phyloP scores from a whole-genome alignment of 1,140 invertebrate genomes.

The Asbolus verrucosus region DNA sequence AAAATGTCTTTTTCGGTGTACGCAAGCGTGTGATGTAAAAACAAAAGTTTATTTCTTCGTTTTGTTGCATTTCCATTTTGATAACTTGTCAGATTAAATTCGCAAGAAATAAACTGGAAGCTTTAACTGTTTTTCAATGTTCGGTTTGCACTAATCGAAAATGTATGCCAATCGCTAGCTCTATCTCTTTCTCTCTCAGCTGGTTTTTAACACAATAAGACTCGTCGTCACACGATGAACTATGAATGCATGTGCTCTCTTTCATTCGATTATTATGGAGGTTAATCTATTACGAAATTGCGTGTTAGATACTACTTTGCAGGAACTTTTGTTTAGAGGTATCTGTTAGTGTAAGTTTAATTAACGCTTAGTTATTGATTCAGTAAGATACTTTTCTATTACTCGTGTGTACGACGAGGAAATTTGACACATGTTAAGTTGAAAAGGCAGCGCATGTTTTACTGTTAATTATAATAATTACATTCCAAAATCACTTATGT shows the following conservation, averaged over 20 bases:
- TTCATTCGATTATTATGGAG: too few relatives aligned
- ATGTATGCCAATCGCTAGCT: slow-evolving; percentile 63
- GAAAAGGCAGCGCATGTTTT: background rate
- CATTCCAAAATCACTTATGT: too few relatives aligned
- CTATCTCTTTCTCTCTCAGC: slow-evolving; percentile 62
- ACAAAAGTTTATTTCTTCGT: slow-evolving; percentile 51
- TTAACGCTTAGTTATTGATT: too few relatives aligned
- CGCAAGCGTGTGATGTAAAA: slow-evolving; percentile 60
- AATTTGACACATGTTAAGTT: too few relatives aligned
- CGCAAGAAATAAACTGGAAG: slow-evolving; percentile 49
- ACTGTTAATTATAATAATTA: too few relatives aligned
- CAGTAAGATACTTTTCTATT: too few relatives aligned
- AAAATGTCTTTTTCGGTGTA: slow-evolving; percentile 43
- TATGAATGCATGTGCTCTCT: slow-evolving; percentile 3
- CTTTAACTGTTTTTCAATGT: slow-evolving; percentile 62
- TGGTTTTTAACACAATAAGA: slow-evolving; percentile 54
- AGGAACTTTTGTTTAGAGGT: background rate
- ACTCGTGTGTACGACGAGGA: too few relatives aligned
- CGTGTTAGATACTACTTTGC: too few relatives aligned
- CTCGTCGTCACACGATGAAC: slow-evolving; percentile 33
- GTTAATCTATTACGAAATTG: too few relatives aligned
- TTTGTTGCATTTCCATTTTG: slow-evolving; percentile 47
- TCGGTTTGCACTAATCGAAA: slow-evolving; percentile 58
- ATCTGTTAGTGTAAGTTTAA: too few relatives aligned
- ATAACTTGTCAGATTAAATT: too few relatives aligned